Evolutionary conservation across 2,113 vertebrate genomes (phyloP), one percentile per base, ranked within the genome.

Genomic region (Etheostoma cragini): DNA sequence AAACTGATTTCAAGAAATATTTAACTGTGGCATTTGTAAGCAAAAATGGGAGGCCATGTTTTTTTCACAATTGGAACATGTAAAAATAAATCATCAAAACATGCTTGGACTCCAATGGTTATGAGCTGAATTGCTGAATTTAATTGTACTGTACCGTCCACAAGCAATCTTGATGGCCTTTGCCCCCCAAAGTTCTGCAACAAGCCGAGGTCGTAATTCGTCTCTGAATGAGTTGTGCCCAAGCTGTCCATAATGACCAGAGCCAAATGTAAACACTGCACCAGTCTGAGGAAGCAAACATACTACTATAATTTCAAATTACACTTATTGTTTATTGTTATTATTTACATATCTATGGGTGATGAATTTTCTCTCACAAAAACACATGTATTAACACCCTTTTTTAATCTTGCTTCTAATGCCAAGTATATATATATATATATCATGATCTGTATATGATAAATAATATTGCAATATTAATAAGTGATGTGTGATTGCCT

Each of bases 261-360:
- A 97, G 91, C 97, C 97, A 92, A 98, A 98, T n/a, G 97, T 98
- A 86, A 97, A 98, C 65, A 98, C 97, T 2, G 94, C 95, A 69
- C 97, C 97, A 91, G 95, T 95, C 97, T 94, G 45, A 60, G 54
- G 33, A 65, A 61, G 17, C 50, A 60, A 53, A 3, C 50, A 54
- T 0, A 30, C 26, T 15, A 52, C 7, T 16, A 13, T 1, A 8
- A 6, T 12, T 61, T 35, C 21, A 35, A 42, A 21, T 45, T 38
- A 6, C 38, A 45, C 17, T 8, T 24, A n/a, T 47, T 16, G 14
- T 57, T 26, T 26, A 26, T 13, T 26, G 1, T 26, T 15, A 16
- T 5, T 30, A 6, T 33, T 65, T 50, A 66, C 22, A 47, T 64
- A 45, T 64, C 33, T 42, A 21, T 22, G 21, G 38, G 10, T 42